phyloP scores from a whole-genome alignment of 2,113 vertebrate species.

The Emydura subglobosa region DNA sequence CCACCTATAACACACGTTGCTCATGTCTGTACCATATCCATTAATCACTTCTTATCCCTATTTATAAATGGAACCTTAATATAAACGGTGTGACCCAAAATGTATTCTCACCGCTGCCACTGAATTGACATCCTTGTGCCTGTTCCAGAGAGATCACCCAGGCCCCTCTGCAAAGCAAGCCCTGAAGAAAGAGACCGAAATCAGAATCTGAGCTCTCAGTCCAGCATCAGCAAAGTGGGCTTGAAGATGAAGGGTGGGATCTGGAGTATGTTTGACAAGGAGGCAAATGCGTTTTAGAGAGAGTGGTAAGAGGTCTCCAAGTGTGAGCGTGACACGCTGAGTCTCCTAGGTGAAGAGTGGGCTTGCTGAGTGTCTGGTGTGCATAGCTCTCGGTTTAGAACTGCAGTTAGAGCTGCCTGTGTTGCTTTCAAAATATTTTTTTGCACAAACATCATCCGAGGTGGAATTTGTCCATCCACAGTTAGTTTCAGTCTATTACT shows the following conservation, averaged over 20 bases:
- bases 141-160: neutral
- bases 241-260: neutral
- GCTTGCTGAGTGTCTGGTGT: neutral
- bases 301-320: neutral
- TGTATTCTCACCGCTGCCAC: neutral
- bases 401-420: neutral
- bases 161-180: neutral
- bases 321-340: neutral
- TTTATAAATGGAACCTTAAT: neutral
- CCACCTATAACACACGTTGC: neutral
- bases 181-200: neutral
- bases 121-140: neutral
- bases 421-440: neutral
- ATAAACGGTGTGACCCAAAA: neutral
- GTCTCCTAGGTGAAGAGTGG: neutral
- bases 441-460: neutral
- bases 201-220: neutral
- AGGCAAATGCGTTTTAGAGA: neutral
- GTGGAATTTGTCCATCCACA: neutral
- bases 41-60: neutral
- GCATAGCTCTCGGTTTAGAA: neutral
- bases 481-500: accelerated
- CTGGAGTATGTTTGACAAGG: neutral
- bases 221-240: neutral
- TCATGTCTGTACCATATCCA: neutral